These are phyloP conservation scores for Microtus montanus DNA, from an alignment of 2,113 vertebrate genomes.

Conservation along the genomic window DNA sequence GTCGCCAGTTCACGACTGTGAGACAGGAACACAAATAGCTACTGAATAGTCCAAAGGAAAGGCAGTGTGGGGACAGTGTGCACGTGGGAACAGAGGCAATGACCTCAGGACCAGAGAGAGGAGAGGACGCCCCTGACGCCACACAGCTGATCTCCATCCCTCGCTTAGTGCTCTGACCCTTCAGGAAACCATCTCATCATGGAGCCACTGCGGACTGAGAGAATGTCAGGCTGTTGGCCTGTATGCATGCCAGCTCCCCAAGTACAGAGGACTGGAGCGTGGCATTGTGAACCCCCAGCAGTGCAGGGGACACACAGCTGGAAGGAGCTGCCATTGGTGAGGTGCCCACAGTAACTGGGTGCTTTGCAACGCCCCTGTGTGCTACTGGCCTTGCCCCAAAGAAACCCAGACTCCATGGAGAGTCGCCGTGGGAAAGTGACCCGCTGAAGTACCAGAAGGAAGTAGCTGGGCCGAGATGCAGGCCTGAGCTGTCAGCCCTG, in stretches of 20 bases:
- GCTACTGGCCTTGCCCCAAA: background rate
- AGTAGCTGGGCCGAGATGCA: background rate
- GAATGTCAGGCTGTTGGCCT: background rate
- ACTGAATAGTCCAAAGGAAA: background rate
- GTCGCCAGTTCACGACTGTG: background rate
- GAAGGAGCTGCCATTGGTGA: background rate
- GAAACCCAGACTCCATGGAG: background rate
- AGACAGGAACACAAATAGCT: too few species aligned
- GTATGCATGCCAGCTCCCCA: background rate
- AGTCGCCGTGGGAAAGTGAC: background rate
- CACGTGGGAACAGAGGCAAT: background rate
- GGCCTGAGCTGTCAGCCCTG: background rate
- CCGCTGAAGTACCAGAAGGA: background rate
- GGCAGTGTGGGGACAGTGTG: background rate
- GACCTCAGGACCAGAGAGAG: background rate
- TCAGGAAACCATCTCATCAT: fast-evolving
- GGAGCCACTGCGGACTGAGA: background rate
- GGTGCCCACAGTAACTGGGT: background rate
- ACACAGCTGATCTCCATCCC: background rate
- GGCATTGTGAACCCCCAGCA: too few species aligned
- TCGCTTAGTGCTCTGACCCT: background rate
- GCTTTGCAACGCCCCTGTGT: background rate
- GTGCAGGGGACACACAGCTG: background rate
- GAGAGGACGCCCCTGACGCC: background rate
- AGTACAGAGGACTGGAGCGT: background rate